Evolutionary conservation across 2,113 vertebrate species (phyloP).

Genomic region (Ranitomeya variabilis): DNA sequence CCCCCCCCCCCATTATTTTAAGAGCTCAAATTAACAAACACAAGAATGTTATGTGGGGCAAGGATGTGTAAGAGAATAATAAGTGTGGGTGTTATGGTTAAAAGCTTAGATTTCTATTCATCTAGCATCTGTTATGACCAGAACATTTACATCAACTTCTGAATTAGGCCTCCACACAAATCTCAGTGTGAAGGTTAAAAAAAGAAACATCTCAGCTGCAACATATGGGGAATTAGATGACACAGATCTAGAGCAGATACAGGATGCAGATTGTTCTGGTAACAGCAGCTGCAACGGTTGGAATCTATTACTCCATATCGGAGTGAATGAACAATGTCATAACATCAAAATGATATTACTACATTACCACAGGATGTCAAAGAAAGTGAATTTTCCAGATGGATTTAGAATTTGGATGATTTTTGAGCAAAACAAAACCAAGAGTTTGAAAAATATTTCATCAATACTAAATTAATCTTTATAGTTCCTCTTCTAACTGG

Average conservation of each 20-base stretch:
- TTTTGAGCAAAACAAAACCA: background rate
- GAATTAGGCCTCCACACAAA: slow-evolving; percentile 14
- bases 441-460: too few species aligned
- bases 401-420: background rate
- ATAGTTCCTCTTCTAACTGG: too few species aligned
- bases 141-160: background rate
- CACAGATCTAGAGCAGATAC: slow-evolving; percentile 36
- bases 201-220: slow-evolving; percentile 23
- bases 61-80: background rate
- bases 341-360: slow-evolving; percentile 10
- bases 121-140: background rate
- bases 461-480: too few species aligned
- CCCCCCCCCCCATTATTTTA: background rate
- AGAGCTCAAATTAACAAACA: background rate
- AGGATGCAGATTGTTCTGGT: slow-evolving; percentile 41
- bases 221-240: slow-evolving; percentile 19
- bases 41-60: background rate
- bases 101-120: background rate
- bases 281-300: slow-evolving; percentile 33
- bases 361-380: background rate
- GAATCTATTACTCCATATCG: slow-evolving; percentile 11
- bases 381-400: background rate
- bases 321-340: background rate
- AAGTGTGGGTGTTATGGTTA: background rate
- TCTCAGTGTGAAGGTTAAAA: slow-evolving; percentile 15